Evolutionary conservation across 2,797 vertebrate genomes (phyloP).

Genomic region (Myotis daubentonii): DNA sequence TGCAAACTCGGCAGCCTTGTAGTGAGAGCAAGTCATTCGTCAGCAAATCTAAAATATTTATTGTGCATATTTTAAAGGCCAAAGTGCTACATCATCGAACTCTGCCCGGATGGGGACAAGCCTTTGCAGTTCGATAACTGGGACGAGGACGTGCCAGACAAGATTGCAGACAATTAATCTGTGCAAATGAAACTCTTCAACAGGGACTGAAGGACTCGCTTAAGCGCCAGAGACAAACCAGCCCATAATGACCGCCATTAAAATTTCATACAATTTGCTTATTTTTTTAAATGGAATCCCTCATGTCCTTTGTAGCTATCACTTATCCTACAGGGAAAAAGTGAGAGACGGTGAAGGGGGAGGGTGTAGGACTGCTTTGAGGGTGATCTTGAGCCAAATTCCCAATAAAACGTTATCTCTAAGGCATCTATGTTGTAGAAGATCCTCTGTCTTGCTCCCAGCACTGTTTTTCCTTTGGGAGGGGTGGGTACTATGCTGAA

Average conservation of each 20-base stretch:
- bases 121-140: neutral
- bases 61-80: slow-evolving; percentile 72
- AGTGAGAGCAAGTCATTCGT: slow-evolving; percentile 44
- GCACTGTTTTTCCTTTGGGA: neutral
- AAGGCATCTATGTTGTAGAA: too few species aligned
- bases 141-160: neutral
- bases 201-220: neutral
- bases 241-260: slow-evolving; percentile 63
- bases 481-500: fast-evolving
- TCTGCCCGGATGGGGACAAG: slow-evolving; percentile 42
- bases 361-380: neutral
- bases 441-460: neutral
- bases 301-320: neutral
- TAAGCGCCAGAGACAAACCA: slow-evolving; percentile 45
- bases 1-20: slow-evolving; percentile 45
- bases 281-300: slow-evolving; percentile 38
- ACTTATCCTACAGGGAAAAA: neutral
- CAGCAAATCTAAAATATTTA: slow-evolving; percentile 78
- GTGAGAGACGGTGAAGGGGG: neutral
- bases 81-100: slow-evolving; percentile 59
- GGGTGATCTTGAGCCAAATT: neutral
- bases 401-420: neutral
- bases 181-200: slow-evolving; percentile 41
- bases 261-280: slow-evolving; percentile 71
- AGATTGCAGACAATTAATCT: slow-evolving; percentile 66